Conservation (phyloP, 2,888 invertebrate species). For the Meteorus colon region DNA sequence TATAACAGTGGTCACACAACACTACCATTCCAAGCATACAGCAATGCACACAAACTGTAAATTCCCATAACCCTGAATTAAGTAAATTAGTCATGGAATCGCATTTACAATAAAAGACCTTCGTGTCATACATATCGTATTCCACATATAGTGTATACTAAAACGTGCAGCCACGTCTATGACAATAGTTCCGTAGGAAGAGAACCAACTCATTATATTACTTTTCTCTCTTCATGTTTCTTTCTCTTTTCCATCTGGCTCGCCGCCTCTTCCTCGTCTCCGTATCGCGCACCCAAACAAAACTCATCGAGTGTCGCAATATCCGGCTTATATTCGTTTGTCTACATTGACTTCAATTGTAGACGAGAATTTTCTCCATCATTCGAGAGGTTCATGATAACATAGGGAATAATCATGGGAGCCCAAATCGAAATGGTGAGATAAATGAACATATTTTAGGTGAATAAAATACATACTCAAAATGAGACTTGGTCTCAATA, state of each 20-base stretch:
- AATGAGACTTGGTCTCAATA: not conserved
- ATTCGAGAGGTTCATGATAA: not conserved
- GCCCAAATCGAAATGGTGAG: slow-evolving; percentile 1
- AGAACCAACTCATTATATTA: slow-evolving; percentile 15
- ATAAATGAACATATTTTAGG: not conserved
- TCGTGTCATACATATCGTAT: slow-evolving; percentile 45
- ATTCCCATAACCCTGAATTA: slow-evolving; percentile 66
- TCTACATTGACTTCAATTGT: slow-evolving; percentile 9
- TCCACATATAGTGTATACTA: slow-evolving; percentile 17
- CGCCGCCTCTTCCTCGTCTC: not conserved
- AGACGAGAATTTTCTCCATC: slow-evolving; percentile 15
- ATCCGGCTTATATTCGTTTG: slow-evolving; percentile 26
- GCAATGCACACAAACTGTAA: slow-evolving; percentile 41
- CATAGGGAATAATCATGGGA: not conserved
- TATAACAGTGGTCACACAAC: not conserved
- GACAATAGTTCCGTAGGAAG: not conserved
- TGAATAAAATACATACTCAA: not conserved
- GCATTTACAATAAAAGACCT: slow-evolving; percentile 49
- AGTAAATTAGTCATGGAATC: slow-evolving; percentile 54
- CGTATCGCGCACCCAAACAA: slow-evolving; percentile 7
- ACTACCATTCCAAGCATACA: slow-evolving; percentile 1
- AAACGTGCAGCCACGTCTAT: not conserved
- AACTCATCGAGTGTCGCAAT: slow-evolving; percentile 34
- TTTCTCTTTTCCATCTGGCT: not conserved
- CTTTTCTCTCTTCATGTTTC: slow-evolving; percentile 9